Conservation (phyloP, 2,888 invertebrate species). For the Drosophila incognita region DNA sequence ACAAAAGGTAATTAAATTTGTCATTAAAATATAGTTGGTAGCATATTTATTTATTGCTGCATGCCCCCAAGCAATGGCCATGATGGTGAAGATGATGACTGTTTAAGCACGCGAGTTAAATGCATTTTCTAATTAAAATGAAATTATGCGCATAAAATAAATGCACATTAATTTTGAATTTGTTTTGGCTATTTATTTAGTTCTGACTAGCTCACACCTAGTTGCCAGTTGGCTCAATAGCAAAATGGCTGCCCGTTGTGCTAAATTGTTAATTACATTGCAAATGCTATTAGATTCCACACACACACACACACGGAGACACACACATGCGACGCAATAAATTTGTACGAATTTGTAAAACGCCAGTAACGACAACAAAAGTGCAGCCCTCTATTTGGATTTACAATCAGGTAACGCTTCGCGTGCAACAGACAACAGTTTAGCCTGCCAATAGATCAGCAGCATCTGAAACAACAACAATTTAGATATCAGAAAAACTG, state of each 20-base stretch:
- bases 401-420: conserved; percentile 39
- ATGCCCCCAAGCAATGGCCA: conserved; percentile 49
- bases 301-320: not conserved
- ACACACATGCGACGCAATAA: conserved; percentile 51
- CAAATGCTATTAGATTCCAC: conserved; percentile 25
- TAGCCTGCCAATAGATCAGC: conserved; percentile 37
- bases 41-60: conserved; percentile 71
- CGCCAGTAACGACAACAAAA: conserved; percentile 29
- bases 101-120: conserved; percentile 21
- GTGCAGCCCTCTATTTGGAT: conserved; percentile 27
- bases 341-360: conserved; percentile 65
- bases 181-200: conserved; percentile 32
- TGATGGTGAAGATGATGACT: conserved; percentile 23
- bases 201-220: not conserved
- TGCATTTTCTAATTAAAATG: conserved; percentile 67
- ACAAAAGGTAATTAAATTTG: conserved; percentile 54
- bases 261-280: conserved; percentile 75
- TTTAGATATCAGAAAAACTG: conserved; percentile 63
- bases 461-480: conserved; percentile 38
- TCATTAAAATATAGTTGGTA: conserved; percentile 56
- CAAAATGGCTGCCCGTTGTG: conserved; percentile 54
- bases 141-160: conserved; percentile 68
- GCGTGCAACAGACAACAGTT: conserved; percentile 54
- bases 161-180: conserved; percentile 59
- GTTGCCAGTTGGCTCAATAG: conserved; percentile 19